Conservation (phyloP, 2,797 vertebrate species). For the Ispidina lecontei region DNA sequence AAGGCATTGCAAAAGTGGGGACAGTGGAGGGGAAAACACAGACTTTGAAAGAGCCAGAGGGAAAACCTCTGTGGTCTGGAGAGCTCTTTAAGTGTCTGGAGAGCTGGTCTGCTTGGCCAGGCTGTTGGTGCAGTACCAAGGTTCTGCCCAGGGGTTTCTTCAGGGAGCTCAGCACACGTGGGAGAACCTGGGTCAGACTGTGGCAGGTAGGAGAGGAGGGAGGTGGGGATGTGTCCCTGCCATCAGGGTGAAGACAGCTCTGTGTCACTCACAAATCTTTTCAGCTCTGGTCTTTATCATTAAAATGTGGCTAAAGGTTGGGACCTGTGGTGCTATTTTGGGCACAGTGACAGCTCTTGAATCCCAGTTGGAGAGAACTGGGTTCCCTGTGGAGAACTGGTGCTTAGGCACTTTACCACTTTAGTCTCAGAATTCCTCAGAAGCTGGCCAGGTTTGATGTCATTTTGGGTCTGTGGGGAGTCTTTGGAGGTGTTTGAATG, state of each 20-base stretch:
- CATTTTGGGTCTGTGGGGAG: neutral
- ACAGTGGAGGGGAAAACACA: neutral
- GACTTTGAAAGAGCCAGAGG: neutral
- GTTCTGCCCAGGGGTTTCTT: neutral
- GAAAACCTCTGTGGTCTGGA: neutral
- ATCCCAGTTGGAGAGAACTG: neutral
- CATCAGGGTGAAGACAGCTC: neutral
- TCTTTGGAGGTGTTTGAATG: neutral
- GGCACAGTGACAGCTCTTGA: neutral
- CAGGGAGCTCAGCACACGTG: accelerated
- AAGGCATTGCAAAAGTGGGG: neutral
- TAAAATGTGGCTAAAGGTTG: neutral
- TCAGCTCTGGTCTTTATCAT: neutral
- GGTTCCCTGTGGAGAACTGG: neutral
- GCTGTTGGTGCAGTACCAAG: neutral
- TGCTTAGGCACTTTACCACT: neutral
- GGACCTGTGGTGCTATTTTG: neutral
- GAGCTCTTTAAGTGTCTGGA: neutral
- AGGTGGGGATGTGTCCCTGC: neutral
- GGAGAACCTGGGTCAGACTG: neutral
- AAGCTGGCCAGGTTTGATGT: neutral
- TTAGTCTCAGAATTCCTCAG: neutral
- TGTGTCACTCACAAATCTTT: neutral
- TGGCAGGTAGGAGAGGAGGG: neutral
- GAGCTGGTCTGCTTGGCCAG: neutral